A percentile compares a stretch with the other conserved stretches of the same genome.
Evolutionary conservation across 2,888 invertebrate genomes (phyloP).

Genomic region (Tridacna gigas): DNA sequence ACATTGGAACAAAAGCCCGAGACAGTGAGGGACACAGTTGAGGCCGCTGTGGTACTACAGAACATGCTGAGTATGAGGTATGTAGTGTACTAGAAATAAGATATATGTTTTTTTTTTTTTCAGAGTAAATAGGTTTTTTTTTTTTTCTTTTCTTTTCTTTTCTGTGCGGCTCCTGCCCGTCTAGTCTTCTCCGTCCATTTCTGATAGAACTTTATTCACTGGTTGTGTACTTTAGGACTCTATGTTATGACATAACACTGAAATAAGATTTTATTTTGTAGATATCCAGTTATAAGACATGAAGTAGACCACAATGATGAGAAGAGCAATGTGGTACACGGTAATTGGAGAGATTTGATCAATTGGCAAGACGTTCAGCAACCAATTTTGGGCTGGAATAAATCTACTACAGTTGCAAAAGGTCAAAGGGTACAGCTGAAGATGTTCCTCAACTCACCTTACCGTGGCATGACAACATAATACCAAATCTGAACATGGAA

Average conservation of each 20-base stretch:
- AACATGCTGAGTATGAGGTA: conserved; percentile 40
- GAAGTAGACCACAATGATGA: conserved; percentile 49
- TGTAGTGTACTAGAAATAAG: background rate
- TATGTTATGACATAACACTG: conserved; percentile 17
- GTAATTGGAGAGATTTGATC: conserved; percentile 41
- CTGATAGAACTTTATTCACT: background rate
- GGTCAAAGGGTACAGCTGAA: conserved; percentile 24
- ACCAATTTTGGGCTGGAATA: conserved; percentile 31
- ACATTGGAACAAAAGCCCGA: conserved; percentile 36
- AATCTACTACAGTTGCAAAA: conserved; percentile 33
- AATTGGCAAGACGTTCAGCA: conserved; percentile 40
- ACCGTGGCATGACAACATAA: conserved; percentile 39
- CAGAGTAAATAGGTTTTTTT: background rate
- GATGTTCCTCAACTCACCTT: conserved; percentile 22
- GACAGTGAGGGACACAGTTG: conserved; percentile 38
- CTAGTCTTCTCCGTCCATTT: background rate
- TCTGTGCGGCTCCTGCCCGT: background rate
- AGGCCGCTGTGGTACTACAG: conserved; percentile 44
- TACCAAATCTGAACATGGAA: conserved; percentile 26
- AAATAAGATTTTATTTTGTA: conserved; percentile 24
- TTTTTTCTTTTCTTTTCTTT: background rate
- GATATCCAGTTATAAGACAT: conserved; percentile 27
- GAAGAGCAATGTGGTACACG: conserved; percentile 42
- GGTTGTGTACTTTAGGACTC: background rate
- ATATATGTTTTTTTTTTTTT: background rate